Conservation (phyloP, 1,140 invertebrate genomes). For the Cydia strobilella region DNA sequence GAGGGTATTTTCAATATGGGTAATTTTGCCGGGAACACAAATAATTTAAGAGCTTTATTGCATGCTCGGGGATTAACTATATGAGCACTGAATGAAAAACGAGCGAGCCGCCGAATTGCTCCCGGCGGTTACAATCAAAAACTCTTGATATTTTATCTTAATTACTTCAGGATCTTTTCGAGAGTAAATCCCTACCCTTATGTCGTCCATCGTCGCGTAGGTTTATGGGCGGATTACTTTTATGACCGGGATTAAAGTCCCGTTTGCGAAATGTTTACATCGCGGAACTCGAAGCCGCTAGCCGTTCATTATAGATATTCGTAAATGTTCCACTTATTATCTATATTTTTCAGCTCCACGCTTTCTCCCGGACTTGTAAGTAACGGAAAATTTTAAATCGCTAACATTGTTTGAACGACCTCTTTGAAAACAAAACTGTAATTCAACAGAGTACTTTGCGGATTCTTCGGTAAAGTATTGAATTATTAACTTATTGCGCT, state of each 20-base stretch:
- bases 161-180: conserved; percentile 78
- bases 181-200: conserved; percentile 76
- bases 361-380: conserved; percentile 11
- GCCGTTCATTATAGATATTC: conserved; percentile 53
- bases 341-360: conserved; percentile 40
- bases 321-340: conserved; percentile 42
- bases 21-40: conserved; percentile 76
- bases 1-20: conserved; percentile 79
- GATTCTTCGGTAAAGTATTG: conserved; percentile 19
- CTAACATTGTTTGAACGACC: conserved; percentile 26
- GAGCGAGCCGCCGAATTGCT: conserved; percentile 51
- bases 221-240: conserved; percentile 79
- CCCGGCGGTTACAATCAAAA: conserved; percentile 67
- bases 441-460: not conserved
- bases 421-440: conserved; percentile 21
- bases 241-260: conserved; percentile 76
- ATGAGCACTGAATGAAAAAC: conserved; percentile 72
- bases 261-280: conserved; percentile 76
- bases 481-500: conserved; percentile 8
- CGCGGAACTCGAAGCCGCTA: conserved; percentile 55
- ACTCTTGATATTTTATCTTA: conserved; percentile 76
- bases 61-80: conserved; percentile 76
- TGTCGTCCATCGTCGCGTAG: conserved; percentile 79
- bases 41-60: conserved; percentile 78
- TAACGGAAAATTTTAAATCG: conserved; percentile 21